phyloP scores from a whole-genome alignment of 1,140 invertebrate species.

The Xylocopa sonorina region DNA sequence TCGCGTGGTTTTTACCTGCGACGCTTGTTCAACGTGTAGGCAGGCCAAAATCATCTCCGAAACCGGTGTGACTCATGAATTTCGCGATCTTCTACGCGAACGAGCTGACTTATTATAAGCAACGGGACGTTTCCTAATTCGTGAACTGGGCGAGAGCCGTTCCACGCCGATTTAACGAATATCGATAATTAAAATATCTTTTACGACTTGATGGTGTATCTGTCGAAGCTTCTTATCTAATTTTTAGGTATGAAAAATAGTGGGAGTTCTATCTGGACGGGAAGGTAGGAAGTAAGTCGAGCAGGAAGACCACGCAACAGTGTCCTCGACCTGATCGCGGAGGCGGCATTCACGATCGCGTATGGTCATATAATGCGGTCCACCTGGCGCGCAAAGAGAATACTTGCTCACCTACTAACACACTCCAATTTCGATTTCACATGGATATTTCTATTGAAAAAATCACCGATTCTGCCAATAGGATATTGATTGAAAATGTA shows the following conservation, averaged over 20 bases:
- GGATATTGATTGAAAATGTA: not conserved
- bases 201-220: not conserved
- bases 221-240: not conserved
- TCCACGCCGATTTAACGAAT: not conserved
- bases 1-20: constrained; percentile 51
- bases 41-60: constrained; percentile 70
- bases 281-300: not conserved
- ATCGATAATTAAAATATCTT: not conserved
- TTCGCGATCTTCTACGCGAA: constrained; percentile 23
- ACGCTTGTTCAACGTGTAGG: constrained; percentile 39
- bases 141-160: not conserved
- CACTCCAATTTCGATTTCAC: constrained; percentile 14
- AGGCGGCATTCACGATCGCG: constrained; percentile 27
- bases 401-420: constrained; percentile 42
- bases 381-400: constrained; percentile 17
- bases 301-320: not conserved
- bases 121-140: constrained; percentile 10
- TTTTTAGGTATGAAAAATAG: not conserved
- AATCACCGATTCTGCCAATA: not conserved
- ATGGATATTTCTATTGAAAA: too few species aligned
- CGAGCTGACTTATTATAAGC: constrained; percentile 38
- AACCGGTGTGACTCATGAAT: constrained; percentile 69
- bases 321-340: constrained; percentile 44
- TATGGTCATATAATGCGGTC: constrained; percentile 31
- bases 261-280: not conserved